phyloP scores from a whole-genome alignment of 2,888 invertebrate species.

The Vannuccia rotundouncinata region DNA sequence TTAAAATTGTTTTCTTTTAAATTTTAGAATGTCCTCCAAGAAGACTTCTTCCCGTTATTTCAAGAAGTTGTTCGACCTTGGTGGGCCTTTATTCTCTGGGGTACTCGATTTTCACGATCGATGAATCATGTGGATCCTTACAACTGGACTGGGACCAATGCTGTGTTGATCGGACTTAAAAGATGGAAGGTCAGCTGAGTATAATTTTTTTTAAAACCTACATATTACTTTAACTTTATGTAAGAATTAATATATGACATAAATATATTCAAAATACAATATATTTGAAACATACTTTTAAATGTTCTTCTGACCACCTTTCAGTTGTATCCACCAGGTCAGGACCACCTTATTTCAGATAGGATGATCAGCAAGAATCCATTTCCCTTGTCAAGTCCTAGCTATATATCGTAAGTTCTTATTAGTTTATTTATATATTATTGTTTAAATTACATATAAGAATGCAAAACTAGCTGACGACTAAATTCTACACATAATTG shows the following conservation, averaged over 20 bases:
- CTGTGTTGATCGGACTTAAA: constrained; percentile 51
- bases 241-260: too few relatives aligned
- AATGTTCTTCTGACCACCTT: too few relatives aligned
- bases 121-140: constrained; percentile 55
- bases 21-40: constrained; percentile 44
- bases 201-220: too few relatives aligned
- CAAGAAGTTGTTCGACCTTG: constrained; percentile 51
- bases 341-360: constrained; percentile 49
- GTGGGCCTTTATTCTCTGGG: constrained; percentile 55
- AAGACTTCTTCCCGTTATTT: constrained; percentile 51
- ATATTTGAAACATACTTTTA: too few relatives aligned
- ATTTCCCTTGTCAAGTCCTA: constrained; percentile 51
- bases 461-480: too few relatives aligned
- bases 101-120: constrained; percentile 51
- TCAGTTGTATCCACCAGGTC: constrained; percentile 53
- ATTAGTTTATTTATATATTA: too few relatives aligned
- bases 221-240: too few relatives aligned
- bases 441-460: too few relatives aligned
- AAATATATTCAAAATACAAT: too few relatives aligned
- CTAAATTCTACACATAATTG: too few relatives aligned
- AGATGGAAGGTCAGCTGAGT: constrained; percentile 54
- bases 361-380: constrained; percentile 45
- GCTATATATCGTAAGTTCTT: not conserved
- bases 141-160: constrained; percentile 56
- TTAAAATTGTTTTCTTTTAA: too few relatives aligned